phyloP scores from a whole-genome alignment of 2,888 invertebrate species.

The Drosophila kokeensis region DNA sequence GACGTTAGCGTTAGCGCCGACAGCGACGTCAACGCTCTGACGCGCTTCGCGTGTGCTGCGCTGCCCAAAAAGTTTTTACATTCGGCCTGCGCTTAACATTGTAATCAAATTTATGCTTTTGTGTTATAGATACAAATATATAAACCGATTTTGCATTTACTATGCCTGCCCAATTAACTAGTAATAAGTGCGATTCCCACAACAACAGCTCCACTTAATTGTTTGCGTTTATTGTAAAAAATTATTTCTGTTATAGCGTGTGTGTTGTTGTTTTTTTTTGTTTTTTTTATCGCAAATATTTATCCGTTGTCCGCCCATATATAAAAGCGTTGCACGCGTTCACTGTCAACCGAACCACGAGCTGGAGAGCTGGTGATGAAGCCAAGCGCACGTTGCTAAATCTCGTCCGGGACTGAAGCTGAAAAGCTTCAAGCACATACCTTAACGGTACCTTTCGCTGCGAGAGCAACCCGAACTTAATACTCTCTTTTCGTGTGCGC shows the following conservation, averaged over 20 bases:
- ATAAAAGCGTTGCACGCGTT: slow-evolving; percentile 53
- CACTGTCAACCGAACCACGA: slow-evolving; percentile 20
- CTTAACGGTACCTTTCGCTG: slow-evolving; percentile 66
- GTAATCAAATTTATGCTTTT: slow-evolving; percentile 62
- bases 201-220: background rate
- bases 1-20: slow-evolving; percentile 23
- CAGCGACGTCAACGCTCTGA: slow-evolving; percentile 60
- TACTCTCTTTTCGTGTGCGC: slow-evolving; percentile 1
- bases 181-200: background rate
- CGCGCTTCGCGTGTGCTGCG: slow-evolving; percentile 55
- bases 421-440: slow-evolving; percentile 72
- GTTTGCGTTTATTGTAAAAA: background rate
- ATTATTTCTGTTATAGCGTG: slow-evolving; percentile 11
- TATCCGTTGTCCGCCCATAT: slow-evolving; percentile 24
- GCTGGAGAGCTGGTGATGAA: slow-evolving; percentile 29
- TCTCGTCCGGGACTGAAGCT: slow-evolving; percentile 84
- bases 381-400: slow-evolving; percentile 78
- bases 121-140: slow-evolving; percentile 59
- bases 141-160: slow-evolving; percentile 14
- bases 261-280: background rate
- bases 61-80: slow-evolving; percentile 49
- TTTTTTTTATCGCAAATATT: slow-evolving; percentile 2
- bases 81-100: slow-evolving; percentile 59
- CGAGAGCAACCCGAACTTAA: slow-evolving; percentile 36
- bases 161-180: background rate